Evolutionary conservation across 2,113 vertebrate species (phyloP), one percentile per base, ranked within the genome.

Genomic region (Epinephelus lanceolatus): DNA sequence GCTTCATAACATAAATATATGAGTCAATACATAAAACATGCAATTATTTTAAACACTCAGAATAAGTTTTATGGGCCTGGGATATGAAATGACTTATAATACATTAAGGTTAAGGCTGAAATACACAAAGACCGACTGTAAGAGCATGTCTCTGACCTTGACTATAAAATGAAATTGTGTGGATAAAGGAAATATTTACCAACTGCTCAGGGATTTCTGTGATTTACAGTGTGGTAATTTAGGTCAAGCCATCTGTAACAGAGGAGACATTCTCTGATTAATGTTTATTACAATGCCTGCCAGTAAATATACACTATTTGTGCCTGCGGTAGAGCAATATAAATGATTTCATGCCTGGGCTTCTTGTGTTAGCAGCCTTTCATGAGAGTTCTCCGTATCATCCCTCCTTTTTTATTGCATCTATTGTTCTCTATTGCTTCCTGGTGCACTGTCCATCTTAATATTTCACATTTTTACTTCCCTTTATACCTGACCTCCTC

Each of bases 191-290:
- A 89, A 91, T 90, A 90, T 90, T 92, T 85, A 88, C 83, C 49
- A 83, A 85, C 86, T 86, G 71, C 73, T 80, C 33, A 18, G 60
- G 53, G 79, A 73, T 83, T 81, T 71, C 23, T 71, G 37, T 90
- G 86, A 91, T 88, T 93, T 93, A 93, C 79, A 63, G 56, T 84
- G 78, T 73, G 78, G 81, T 90, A 77, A 86, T 90, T 90, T 83
- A 78, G 84, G 87, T 85, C 81, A 84, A 78, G 83, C 56, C 83
- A 90, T 88, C 76, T 88, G 63, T 89, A 88, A 89, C 70, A 71
- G 49, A 59, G 25, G 51, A 69, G 42, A 83, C 76, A 62, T 47
- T 77, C 86, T 83, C 57, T 89, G 87, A 90, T 87, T 81, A 80
- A 89, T 88, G 86, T 90, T 81, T 81, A 87, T 86, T 73, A 81